Evolutionary conservation across 1,140 invertebrate genomes (phyloP).

Genomic region (Brachionus sp.): DNA sequence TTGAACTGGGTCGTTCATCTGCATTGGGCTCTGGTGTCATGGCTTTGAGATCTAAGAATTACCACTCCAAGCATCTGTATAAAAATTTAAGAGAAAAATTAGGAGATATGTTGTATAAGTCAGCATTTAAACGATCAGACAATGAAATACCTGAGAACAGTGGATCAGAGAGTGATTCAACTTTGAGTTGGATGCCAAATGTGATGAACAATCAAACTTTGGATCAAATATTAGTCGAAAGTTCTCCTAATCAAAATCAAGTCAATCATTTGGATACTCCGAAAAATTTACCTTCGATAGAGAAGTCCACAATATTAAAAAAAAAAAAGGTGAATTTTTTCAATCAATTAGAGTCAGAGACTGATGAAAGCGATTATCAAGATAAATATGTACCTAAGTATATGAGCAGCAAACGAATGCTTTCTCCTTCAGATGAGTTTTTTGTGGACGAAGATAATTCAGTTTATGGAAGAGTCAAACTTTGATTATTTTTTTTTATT

Average conservation of each 20-base stretch:
- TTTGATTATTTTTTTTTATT: too few species aligned
- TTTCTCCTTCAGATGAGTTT: neutral
- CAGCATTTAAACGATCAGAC: neutral
- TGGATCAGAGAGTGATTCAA: neutral
- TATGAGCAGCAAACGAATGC: conserved; percentile 3
- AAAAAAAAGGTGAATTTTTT: neutral
- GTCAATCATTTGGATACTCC: neutral
- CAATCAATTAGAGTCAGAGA: neutral
- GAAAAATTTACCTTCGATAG: neutral
- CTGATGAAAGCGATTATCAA: conserved; percentile 19
- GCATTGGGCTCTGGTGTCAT: neutral
- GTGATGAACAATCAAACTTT: neutral
- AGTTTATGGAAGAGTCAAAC: conserved; percentile 7
- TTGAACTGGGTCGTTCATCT: neutral
- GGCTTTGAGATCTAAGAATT: neutral
- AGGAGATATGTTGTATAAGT: neutral
- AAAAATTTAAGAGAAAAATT: neutral
- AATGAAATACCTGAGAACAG: neutral
- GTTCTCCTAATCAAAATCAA: neutral
- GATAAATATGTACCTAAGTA: conserved; percentile 34
- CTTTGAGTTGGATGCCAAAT: neutral
- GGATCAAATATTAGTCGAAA: neutral
- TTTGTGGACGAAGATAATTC: conserved; percentile 26
- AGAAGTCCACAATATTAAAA: neutral
- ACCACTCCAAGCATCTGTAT: neutral